Evolutionary conservation across 2,113 vertebrate genomes (phyloP).

Genomic region (Arvicanthis niloticus): DNA sequence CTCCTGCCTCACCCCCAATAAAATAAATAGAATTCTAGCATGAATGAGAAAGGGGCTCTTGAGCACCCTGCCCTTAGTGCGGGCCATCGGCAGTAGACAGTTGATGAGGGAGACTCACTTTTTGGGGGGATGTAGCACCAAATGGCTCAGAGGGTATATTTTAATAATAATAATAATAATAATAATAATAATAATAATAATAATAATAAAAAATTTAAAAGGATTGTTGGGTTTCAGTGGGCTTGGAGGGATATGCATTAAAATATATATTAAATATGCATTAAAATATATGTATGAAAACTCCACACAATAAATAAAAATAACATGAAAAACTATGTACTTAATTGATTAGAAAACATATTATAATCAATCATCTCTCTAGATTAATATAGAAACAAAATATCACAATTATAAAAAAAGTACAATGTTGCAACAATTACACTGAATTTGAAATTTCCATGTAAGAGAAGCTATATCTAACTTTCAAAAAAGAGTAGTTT

Average conservation of each 20-base stretch:
- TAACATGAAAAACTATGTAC: neutral
- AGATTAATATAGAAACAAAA: neutral
- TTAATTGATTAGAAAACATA: neutral
- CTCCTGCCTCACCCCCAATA: neutral
- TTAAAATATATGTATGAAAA: neutral
- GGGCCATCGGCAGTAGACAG: neutral
- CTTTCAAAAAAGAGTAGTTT: neutral
- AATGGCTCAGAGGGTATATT: neutral
- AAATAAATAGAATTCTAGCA: neutral
- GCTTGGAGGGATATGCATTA: neutral
- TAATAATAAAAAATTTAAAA: neutral
- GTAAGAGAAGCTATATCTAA: neutral
- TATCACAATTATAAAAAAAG: constrained; percentile 9
- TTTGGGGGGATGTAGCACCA: neutral
- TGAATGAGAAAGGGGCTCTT: neutral
- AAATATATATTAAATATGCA: too few relatives aligned
- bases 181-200: neutral
- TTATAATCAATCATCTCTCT: neutral
- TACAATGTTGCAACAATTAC: neutral
- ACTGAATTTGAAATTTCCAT: constrained; percentile 14
- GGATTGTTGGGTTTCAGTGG: neutral
- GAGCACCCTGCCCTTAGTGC: neutral
- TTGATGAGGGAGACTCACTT: too few relatives aligned
- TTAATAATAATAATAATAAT: neutral
- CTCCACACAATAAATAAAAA: neutral